Evolutionary conservation across 2,888 invertebrate genomes (phyloP).

Genomic region (Ethmia dodecea): DNA sequence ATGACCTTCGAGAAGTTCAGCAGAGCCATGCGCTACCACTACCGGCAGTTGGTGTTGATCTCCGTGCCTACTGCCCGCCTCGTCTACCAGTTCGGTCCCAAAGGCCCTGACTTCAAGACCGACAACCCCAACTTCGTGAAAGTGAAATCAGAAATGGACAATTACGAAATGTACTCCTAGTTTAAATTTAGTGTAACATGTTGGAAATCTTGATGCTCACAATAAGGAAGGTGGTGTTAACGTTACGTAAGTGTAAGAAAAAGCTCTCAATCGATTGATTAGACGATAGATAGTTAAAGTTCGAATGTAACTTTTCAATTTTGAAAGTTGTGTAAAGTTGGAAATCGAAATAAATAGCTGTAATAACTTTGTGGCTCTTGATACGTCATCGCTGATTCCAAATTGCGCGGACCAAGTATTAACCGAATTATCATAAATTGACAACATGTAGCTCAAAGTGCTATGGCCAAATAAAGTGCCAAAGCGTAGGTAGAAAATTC

Average conservation of each 20-base stretch:
- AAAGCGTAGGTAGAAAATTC: too few species aligned
- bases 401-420: too few species aligned
- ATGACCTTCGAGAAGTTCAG: conserved; percentile 97
- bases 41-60: conserved; percentile 84
- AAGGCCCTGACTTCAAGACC: conserved; percentile 87
- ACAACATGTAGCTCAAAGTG: too few species aligned
- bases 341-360: not conserved
- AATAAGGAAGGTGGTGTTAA: not conserved
- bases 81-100: conserved; percentile 89
- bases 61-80: conserved; percentile 86
- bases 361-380: too few species aligned
- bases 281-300: not conserved
- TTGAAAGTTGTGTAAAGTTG: not conserved
- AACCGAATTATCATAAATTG: too few species aligned
- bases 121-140: conserved; percentile 76
- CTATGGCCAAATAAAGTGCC: too few species aligned
- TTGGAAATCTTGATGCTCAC: conserved; percentile 4
- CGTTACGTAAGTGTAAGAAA: too few species aligned
- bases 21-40: conserved; percentile 93
- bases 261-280: not conserved
- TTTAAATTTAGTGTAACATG: conserved; percentile 22
- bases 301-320: conserved; percentile 1
- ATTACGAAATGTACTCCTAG: conserved; percentile 50
- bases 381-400: too few species aligned
- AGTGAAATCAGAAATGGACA: conserved; percentile 55